Evolutionary conservation across 1,140 invertebrate genomes (phyloP), one percentile per base, ranked within the genome.

Genomic region (Uloborus diversus): DNA sequence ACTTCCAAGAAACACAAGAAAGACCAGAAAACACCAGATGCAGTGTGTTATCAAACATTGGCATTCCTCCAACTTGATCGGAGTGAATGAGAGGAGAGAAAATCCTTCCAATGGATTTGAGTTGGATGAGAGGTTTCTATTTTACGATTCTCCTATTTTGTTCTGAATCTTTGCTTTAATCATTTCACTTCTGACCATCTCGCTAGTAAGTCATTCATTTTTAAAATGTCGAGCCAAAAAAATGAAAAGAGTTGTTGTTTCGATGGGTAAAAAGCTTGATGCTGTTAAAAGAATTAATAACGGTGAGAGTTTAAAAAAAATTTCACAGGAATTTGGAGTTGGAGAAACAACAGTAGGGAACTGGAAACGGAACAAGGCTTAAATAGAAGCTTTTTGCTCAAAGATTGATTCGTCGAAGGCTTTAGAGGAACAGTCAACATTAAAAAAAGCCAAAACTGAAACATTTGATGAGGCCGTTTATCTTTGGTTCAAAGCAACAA

Each of bases 331-430:
- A 42, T 42, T 42, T 42, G 37, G 37, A 42, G 37, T 42, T 42
- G 37, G 37, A 9, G 37, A 42, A 42, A 42, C 37, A 7, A 42
- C 37, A 9, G 37, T 42, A 42, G 37, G 37, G 7, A 17, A 42
- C 17, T 42, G 37, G 37, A 42, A 17, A 42, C 17, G 37, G 7
- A 42, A 42, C 37, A 42, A 42, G 17, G 37, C 37, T 42, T 17
- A 42, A 53, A 53, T 53, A 53, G 51, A 53, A 20, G 51, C 51
- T 11, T 53, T 53, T 53, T 53, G 51, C 20, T 53, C 51, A 53
- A 53, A 53, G 51, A 53, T 53, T 9, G 51, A 53, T 53, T 11
- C 7, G 51, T 53, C 51, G 20, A 53, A 53, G 20, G n/a, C 51
- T 20, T 53, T 53, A 53, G 51, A 53, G 20, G 51, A 20, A 53